Evolutionary conservation across 2,888 invertebrate species (phyloP).

Genomic region (Agelastica alni): DNA sequence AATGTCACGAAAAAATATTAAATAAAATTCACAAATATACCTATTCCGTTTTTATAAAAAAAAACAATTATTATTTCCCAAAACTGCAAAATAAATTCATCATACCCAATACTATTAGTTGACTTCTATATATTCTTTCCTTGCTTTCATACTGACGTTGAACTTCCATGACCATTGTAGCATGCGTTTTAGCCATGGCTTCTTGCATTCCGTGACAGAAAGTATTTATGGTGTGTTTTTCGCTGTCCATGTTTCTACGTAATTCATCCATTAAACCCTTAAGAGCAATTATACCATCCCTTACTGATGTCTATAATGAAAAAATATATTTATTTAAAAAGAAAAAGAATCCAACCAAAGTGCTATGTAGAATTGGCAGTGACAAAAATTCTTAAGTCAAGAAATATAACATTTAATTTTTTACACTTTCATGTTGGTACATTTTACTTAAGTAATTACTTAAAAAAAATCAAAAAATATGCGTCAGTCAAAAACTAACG

Average conservation of each 20-base stretch:
- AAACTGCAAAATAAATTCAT: constrained; percentile 4
- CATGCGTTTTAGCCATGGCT: constrained; percentile 69
- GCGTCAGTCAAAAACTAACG: no score
- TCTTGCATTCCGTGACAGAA: constrained; percentile 70
- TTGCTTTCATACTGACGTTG: constrained; percentile 66
- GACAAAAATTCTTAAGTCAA: no score
- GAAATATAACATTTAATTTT: no score
- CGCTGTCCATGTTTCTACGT: constrained; percentile 65
- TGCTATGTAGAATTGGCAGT: no score
- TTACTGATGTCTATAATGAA: constrained; percentile 64
- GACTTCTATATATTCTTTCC: constrained; percentile 53
- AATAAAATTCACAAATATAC: no score
- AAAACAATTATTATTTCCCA: no score
- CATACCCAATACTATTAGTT: constrained; percentile 51
- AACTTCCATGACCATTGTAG: constrained; percentile 67
- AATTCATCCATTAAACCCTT: constrained; percentile 71
- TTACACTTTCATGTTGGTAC: no score
- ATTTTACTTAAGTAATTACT: no score
- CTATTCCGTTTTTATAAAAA: no score
- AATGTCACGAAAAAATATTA: no score
- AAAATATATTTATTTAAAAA: not conserved
- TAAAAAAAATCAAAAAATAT: no score
- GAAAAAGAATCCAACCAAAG: not conserved
- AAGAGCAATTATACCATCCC: constrained; percentile 69
- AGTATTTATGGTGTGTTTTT: constrained; percentile 68